phyloP scores from a whole-genome alignment of 2,797 vertebrate genomes.

The Bucorvus abyssinicus region DNA sequence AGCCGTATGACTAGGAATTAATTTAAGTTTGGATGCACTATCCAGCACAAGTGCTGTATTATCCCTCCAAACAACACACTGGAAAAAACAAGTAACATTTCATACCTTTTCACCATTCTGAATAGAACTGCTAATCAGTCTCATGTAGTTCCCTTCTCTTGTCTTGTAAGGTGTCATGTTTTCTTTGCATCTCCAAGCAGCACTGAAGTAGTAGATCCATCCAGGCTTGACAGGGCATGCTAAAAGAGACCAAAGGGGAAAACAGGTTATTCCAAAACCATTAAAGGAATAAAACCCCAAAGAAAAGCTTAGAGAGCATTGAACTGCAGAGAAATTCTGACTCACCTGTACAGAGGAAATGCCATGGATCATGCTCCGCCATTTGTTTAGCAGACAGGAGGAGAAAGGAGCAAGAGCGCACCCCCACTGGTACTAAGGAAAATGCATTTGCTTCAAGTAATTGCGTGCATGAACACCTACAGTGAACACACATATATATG shows the following conservation, averaged over 20 bases:
- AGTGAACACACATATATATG: neutral
- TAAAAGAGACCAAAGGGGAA: neutral
- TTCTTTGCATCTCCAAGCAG: constrained; percentile 83
- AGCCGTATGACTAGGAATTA: neutral
- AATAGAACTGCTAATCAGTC: constrained; percentile 34
- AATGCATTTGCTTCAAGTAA: neutral
- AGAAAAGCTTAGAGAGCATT: neutral
- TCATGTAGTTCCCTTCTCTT: constrained; percentile 79
- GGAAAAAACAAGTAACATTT: neutral
- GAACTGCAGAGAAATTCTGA: neutral
- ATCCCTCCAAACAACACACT: neutral
- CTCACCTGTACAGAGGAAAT: neutral
- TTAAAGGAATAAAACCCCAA: neutral
- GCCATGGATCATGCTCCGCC: neutral
- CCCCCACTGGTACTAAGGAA: neutral
- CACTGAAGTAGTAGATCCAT: constrained; percentile 77
- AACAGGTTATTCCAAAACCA: neutral
- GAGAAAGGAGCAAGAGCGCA: neutral
- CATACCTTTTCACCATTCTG: neutral
- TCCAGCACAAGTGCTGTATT: neutral
- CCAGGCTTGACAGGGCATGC: neutral
- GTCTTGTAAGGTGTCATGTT: constrained; percentile 72
- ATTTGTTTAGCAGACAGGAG: neutral
- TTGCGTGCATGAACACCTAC: neutral
- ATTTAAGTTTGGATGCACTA: neutral